Base-by-base conservation (phyloP, 64 coral and sea anemone genomes). In the Trachythela sp. region DNA sequence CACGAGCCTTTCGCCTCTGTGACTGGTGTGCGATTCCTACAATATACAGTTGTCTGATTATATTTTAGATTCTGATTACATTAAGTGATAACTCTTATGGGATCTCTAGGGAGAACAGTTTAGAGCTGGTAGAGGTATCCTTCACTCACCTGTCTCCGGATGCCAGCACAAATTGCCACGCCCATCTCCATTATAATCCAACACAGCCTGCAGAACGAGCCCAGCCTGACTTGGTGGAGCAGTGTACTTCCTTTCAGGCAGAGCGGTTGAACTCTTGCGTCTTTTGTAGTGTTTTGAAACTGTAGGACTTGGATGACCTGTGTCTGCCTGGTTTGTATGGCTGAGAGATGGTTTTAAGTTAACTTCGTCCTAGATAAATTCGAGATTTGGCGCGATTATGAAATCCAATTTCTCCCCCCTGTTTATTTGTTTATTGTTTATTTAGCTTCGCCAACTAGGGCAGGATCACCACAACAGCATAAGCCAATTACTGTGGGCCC, bases 191-290 rank as follows among this genome's bases (percentile, higher is more conserved):
- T 94, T 94, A 64, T 99, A 99, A 20, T 93, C 96, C 67, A 99
- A 88, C 43, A 93, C 91, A 85, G 96, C 94, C 76, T 94, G 92
- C 20, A 99, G 77, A 13, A 87, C 84, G 34, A 99, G 93, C 11
- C 96, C 96, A 86, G 96, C 96, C 39, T 99, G 96, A 20, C 91
- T 94, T 13, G 93, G 93, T 2, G 93, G 96, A 31, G 96, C 96
- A 52, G 92, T 99, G 91, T 99, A 99, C 60, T 93, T 87, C 5
- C 91, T 77, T 24, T 92, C 90, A 36, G 96, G 91, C 0, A 95
- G 14, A 39, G 40, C 18, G 15, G 93, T 90, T 2, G 38, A 70
- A 20, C 88, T 22, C 22, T 84, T 77, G 14, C 85, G 48, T 54
- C 93, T 51, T 76, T 91, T 94, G 71, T 93, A 99, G 54, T 99